Evolutionary conservation across 2,113 vertebrate species (phyloP), one percentile per base, ranked within the genome.

Genomic region (Axis porcinus): DNA sequence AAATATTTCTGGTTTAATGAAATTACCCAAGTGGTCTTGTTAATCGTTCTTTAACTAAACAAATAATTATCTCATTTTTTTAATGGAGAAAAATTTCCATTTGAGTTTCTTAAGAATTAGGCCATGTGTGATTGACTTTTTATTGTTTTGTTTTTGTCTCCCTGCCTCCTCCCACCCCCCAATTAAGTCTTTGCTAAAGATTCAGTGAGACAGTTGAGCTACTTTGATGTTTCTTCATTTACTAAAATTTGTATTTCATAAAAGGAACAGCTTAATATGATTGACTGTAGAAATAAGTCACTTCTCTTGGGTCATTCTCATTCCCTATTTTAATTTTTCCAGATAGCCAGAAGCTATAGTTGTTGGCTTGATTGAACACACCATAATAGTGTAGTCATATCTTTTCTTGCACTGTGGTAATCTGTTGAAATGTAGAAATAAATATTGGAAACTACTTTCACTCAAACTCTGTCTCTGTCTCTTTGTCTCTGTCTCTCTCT

Each of bases 181-280:
- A 4, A 28, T 30, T 10, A 87, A 76, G 27, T 15, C 47, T 79
- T 62, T 67, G 47, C 30, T 86, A 50, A 30, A 79, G 23, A 36
- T 86, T 12, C 23, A 86, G 28, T 64, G 6, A 47, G 70, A 79
- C 8, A 1, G 2, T 70, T 94, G 23, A 79, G 27, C 25, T 50
- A 14, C 12, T 12, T 47, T 36, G 16, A 81, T 33, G 8, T 27
- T 86, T 58, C 30, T 33, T 82, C 23, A 79, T 23, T 79, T 78
- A 64, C 91, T 86, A 91, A 85, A 86, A 91, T 86, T 50, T 54
- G 40, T 13, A 27, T 81, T 88, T 64, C 21, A 55, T 81, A 43
- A 88, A 64, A 62, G 36, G 47, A 67, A 67, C 15, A 82, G 5
- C 16, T 82, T 67, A 82, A 55, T 55, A n/a, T 19, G 10, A 55